Evolutionary conservation across 2,797 vertebrate genomes (phyloP).

Genomic region (Tragelaphus oryx): DNA sequence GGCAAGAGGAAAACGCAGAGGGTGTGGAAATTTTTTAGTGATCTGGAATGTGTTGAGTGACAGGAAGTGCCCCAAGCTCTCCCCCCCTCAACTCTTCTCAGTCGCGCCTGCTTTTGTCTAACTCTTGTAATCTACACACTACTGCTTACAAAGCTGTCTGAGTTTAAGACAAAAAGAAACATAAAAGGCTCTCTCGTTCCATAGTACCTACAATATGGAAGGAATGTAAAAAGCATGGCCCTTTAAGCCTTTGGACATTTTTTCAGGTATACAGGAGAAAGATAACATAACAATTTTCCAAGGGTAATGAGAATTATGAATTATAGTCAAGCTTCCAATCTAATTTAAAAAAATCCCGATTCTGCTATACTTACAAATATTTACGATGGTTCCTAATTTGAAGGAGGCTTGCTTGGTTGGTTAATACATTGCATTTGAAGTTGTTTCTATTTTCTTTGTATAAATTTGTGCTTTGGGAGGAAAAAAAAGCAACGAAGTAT

Average conservation of each 20-base stretch:
- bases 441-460: constrained; percentile 76
- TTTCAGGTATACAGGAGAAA: constrained; percentile 46
- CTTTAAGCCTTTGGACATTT: constrained; percentile 30
- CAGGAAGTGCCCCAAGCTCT: constrained; percentile 85
- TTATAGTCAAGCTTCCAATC: constrained; percentile 34
- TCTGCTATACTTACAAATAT: constrained; percentile 24
- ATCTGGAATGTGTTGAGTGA: constrained; percentile 88
- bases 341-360: not conserved
- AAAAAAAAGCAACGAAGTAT: constrained; percentile 15
- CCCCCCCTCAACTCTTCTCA: constrained; percentile 71
- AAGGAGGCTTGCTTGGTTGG: constrained; percentile 43
- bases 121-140: constrained; percentile 83
- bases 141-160: constrained; percentile 79
- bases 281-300: constrained; percentile 45
- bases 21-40: constrained; percentile 76
- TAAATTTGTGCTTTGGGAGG: constrained; percentile 39
- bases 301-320: constrained; percentile 33
- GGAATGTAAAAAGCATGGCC: constrained; percentile 47
- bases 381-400: constrained; percentile 47
- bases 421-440: constrained; percentile 38
- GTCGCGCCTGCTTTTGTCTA: constrained; percentile 86
- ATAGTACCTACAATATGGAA: constrained; percentile 64
- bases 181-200: constrained; percentile 58
- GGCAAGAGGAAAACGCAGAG: constrained; percentile 59
- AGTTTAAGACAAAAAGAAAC: constrained; percentile 79